These are phyloP conservation scores for Phthorimaea operculella DNA, from an alignment of 1,140 invertebrate genomes.

Conservation along the genomic window DNA sequence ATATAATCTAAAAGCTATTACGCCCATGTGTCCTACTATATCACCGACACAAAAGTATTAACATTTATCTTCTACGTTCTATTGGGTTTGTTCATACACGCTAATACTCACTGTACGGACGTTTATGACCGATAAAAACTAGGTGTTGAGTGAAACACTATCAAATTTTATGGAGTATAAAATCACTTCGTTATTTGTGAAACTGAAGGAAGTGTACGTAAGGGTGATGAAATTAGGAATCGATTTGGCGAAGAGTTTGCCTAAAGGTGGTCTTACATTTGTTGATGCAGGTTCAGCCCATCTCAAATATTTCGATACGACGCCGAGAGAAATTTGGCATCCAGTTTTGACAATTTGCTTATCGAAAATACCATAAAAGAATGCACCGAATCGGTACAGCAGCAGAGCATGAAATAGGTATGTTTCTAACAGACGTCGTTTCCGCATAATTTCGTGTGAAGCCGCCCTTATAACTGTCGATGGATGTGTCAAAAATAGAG, in stretches of 20 bases:
- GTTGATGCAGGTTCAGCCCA: too few species aligned
- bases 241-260: constrained; percentile 9
- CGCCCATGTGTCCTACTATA: not conserved
- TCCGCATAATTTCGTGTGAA: too few species aligned
- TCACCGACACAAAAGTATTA: not conserved
- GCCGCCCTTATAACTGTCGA: constrained; percentile 29
- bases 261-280: not conserved
- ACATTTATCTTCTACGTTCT: not conserved
- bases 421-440: too few species aligned
- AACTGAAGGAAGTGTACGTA: not conserved
- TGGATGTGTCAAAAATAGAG: constrained; percentile 36
- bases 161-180: not conserved
- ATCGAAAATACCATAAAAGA: too few species aligned
- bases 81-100: not conserved
- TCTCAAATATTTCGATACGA: too few species aligned
- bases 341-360: too few species aligned
- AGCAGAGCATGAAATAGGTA: too few species aligned
- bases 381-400: too few species aligned
- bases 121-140: not conserved
- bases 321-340: too few species aligned
- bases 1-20: constrained; percentile 1
- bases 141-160: not conserved
- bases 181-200: not conserved
- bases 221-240: not conserved
- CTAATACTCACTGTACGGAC: not conserved